Conservation (phyloP, 2,888 invertebrate genomes). For the Calameuta pallipes region DNA sequence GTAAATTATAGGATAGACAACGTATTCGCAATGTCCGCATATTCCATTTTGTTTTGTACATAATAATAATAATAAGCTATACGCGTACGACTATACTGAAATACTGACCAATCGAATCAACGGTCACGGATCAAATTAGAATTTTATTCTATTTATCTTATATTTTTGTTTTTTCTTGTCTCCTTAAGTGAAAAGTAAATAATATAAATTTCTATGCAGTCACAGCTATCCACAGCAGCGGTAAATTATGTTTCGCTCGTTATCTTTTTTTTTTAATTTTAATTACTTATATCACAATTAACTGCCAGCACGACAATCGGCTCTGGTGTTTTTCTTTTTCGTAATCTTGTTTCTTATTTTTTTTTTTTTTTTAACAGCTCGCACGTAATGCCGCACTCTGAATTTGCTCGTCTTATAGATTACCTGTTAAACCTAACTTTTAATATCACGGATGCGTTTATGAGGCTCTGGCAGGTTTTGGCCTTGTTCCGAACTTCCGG, state of each 20-base stretch:
- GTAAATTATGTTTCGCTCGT: slow-evolving; percentile 50
- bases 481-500: slow-evolving; percentile 50
- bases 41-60: background rate
- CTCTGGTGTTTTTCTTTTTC: slow-evolving; percentile 9
- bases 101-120: background rate
- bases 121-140: background rate
- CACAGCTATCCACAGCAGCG: slow-evolving; percentile 58
- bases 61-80: background rate
- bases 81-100: background rate
- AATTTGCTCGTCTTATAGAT: background rate
- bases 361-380: background rate
- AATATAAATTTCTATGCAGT: slow-evolving; percentile 29
- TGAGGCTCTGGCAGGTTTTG: slow-evolving; percentile 60
- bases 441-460: slow-evolving; percentile 45
- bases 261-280: slow-evolving; percentile 22
- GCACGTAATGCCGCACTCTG: background rate
- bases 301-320: slow-evolving; percentile 40
- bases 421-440: slow-evolving; percentile 4
- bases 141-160: slow-evolving; percentile 24
- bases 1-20: background rate
- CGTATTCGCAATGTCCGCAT: background rate
- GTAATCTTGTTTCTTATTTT: slow-evolving; percentile 14
- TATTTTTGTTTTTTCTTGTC: slow-evolving; percentile 21
- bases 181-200: slow-evolving; percentile 1
- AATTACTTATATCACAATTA: slow-evolving; percentile 62